phyloP scores from a whole-genome alignment of 2,113 vertebrate genomes.

The Tylochromis polylepis region DNA sequence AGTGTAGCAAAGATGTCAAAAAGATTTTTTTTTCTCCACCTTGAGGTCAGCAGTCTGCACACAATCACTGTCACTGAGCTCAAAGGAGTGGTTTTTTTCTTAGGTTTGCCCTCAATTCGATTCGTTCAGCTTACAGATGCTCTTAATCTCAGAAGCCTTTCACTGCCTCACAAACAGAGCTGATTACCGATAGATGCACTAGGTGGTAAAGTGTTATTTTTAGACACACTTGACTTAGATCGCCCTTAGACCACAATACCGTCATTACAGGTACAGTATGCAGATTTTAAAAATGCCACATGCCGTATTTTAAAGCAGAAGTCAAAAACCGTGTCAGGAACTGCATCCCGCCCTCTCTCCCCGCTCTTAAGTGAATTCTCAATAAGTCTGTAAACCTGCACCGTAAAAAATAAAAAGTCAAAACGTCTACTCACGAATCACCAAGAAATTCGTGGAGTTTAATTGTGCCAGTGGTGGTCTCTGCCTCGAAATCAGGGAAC shows the following conservation, averaged over 20 bases:
- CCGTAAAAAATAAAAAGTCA: neutral
- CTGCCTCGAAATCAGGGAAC: slow-evolving; percentile 87
- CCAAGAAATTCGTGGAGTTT: slow-evolving; percentile 84
- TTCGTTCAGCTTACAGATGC: neutral
- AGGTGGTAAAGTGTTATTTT: neutral
- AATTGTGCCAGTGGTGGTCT: slow-evolving; percentile 81
- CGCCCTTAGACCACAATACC: neutral
- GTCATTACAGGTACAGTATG: neutral
- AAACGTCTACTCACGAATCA: slow-evolving; percentile 78
- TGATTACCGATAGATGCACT: neutral
- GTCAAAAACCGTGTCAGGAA: slow-evolving; percentile 12
- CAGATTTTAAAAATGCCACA: neutral
- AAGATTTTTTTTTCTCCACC: neutral
- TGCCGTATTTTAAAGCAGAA: slow-evolving; percentile 9
- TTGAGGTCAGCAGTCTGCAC: neutral
- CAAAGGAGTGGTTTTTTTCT: neutral
- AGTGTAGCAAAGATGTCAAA: neutral
- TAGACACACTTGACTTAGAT: neutral
- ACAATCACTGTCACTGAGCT: neutral
- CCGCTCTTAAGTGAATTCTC: neutral
- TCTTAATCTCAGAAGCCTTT: neutral
- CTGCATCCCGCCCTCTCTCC: fast-evolving
- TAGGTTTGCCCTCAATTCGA: neutral
- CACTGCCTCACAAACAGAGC: neutral
- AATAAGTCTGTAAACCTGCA: neutral